Evolutionary conservation across 2,113 vertebrate species (phyloP), one percentile per base, ranked within the genome.

Genomic region (Leucopsar rothschildi): DNA sequence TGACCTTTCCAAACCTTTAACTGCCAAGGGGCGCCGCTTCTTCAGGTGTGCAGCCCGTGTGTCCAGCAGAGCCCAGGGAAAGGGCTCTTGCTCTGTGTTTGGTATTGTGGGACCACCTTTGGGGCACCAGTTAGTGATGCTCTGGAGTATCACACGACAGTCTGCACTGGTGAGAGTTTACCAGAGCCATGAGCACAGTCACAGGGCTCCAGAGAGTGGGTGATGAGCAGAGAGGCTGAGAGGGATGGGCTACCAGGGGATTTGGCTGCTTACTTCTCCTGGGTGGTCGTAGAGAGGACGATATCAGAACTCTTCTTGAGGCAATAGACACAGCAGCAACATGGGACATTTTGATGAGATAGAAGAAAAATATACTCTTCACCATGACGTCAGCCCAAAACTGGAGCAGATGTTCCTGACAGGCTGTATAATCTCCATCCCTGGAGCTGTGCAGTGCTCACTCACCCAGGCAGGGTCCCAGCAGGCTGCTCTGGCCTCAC

Each of bases 31-130:
- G 31, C 1, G 3, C 31, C 0, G 0, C 31, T 61, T 14, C 37
- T 39, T 61, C 25, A 47, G 19, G 25, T 2, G 3, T 0, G 0
- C 8, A 22, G 72, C 42, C 33, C 22, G 1, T 10, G 33, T 40
- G 68, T 44, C 65, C 57, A 75, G 35, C 33, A 39, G 39, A 52
- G 57, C 2, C 1, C 68, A 57, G 56, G 56, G 56, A 55, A 35
- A 50, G 60, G 57, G 20, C 35, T 73, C 55, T 69, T 90, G 61
- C 44, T 80, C n/a, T n/a, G n/a, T n/a, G 3, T 49, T 44, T 63
- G 31, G 27, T 49, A 7, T 40, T 83, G 55, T 57, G 76, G 80
- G 56, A 23, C 13, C 18, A 8, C 14, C 5, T 47, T 31, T 72
- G 57, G n/a, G 52, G 35, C 49, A 21, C 8, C 56, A 29, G 40